Evolutionary conservation across 2,113 vertebrate species (phyloP), one percentile per base, ranked within the genome.

Genomic region (Amphiprion ocellaris): DNA sequence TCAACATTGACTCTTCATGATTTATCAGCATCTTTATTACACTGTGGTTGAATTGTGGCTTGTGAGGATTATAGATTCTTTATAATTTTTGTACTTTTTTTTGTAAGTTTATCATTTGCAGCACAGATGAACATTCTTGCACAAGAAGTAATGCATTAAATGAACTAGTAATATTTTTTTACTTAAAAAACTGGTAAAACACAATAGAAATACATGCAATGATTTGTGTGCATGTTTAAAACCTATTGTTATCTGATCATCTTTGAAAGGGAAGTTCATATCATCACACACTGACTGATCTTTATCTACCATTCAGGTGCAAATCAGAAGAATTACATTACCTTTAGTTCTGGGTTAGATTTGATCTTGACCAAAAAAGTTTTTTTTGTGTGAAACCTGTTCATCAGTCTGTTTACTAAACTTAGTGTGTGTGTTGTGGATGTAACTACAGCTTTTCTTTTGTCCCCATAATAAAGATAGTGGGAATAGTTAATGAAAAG

Each of bases 211-310:
- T 19, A n/a, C 49, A 15, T 8, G 15, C 11, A 44, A 15, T 44
- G 41, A 15, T 44, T 44, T 33, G 2, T n/a, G 44, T 70, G 3
- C 15, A 26, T 70, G 54, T n/a, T 64, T 60, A 28, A 47, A 66
- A 39, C 6, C n/a, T 46, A 5, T 53, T 39, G 47, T 26, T 47
- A 28, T 69, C 2, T 0, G 3, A 6, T 62, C 10, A 58, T 37
- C 3, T 54, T 37, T 56, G 24, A n/a, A 61, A 50, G 54, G 69
- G 73, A 86, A 72, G 73, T 77, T 3, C 23, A 5, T 1, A 9
- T 10, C 71, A 7, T 24, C 24, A 79, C 46, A 12, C 47, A 9
- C 12, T 16, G 56, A n/a, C 14, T 39, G 49, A 53, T 3, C 0
- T 55, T 67, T 46, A 53, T 64, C 58, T 67, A 55, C 7, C 55